phyloP scores from a whole-genome alignment of 2,888 invertebrate genomes.

The Nysson spinosus region DNA sequence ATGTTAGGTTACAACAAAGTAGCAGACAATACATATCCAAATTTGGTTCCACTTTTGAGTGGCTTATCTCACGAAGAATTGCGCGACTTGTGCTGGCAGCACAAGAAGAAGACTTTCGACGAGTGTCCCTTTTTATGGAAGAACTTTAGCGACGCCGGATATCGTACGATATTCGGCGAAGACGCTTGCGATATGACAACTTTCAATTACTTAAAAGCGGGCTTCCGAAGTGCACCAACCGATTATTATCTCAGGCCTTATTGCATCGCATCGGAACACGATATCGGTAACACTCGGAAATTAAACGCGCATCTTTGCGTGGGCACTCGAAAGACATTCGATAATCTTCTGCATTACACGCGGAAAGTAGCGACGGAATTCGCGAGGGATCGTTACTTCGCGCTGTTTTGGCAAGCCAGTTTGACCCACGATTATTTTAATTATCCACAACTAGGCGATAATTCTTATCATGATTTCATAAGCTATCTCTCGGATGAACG shows the following conservation, averaged over 20 bases:
- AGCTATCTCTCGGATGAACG: conserved; percentile 76
- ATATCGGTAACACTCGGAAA: conserved; percentile 83
- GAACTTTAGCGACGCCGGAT: conserved; percentile 85
- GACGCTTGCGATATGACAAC: conserved; percentile 88
- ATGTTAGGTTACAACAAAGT: conserved; percentile 95
- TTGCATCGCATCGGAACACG: conserved; percentile 83
- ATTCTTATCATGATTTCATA: conserved; percentile 81
- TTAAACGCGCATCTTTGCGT: conserved; percentile 85
- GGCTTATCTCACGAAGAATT: conserved; percentile 85
- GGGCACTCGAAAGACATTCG: conserved; percentile 84
- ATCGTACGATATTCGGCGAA: conserved; percentile 89
- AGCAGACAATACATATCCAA: conserved; percentile 96
- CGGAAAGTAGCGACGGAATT: conserved; percentile 82
- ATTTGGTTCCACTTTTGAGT: conserved; percentile 88
- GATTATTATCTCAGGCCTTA: conserved; percentile 91
- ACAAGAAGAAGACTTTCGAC: conserved; percentile 83
- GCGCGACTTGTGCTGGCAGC: conserved; percentile 83
- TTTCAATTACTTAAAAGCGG: conserved; percentile 88
- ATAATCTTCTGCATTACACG: conserved; percentile 86
- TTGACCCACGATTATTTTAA: conserved; percentile 92
- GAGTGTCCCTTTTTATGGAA: conserved; percentile 92
- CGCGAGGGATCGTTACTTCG: conserved; percentile 83
- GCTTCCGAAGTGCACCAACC: conserved; percentile 88
- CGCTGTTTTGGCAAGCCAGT: conserved; percentile 90
- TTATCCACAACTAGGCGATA: conserved; percentile 86